phyloP scores from a whole-genome alignment of 2,113 vertebrate species.

The Toxostoma redivivum region DNA sequence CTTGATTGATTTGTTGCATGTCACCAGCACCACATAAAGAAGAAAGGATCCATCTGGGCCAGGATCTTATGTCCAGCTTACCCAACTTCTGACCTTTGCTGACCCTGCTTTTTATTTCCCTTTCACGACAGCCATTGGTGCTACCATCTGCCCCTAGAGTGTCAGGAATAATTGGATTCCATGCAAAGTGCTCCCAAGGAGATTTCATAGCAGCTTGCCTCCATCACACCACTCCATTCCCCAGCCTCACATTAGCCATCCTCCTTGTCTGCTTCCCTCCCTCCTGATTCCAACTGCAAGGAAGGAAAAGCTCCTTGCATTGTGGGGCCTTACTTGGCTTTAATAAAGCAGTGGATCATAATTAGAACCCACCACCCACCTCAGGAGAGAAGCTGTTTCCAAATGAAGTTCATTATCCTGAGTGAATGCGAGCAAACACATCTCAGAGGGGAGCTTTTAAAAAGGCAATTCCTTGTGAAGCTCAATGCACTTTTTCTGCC shows the following conservation, averaged over 20 bases:
- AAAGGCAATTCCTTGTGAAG: not conserved
- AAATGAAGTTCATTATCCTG: not conserved
- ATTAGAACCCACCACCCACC: not conserved
- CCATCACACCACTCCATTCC: accelerated
- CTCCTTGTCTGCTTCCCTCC: not conserved
- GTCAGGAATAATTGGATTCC: not conserved
- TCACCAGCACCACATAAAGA: not conserved
- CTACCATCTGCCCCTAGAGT: not conserved
- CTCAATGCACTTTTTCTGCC: not conserved
- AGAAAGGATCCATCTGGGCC: not conserved
- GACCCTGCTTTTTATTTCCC: not conserved
- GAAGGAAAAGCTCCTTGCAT: not conserved
- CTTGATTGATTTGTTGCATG: not conserved
- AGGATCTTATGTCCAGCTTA: not conserved
- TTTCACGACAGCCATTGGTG: not conserved
- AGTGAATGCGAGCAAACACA: not conserved
- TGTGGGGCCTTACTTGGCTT: not conserved
- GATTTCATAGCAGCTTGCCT: not conserved
- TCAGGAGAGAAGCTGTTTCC: not conserved
- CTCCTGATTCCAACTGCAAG: accelerated
- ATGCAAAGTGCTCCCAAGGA: not conserved
- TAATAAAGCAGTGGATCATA: not conserved
- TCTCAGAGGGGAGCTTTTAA: not conserved
- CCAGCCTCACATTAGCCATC: not conserved
- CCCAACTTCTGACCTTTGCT: not conserved